Evolutionary conservation across 2,888 invertebrate species (phyloP), one percentile per base, ranked within the genome.

Genomic region (Tubulanus polymorphus): DNA sequence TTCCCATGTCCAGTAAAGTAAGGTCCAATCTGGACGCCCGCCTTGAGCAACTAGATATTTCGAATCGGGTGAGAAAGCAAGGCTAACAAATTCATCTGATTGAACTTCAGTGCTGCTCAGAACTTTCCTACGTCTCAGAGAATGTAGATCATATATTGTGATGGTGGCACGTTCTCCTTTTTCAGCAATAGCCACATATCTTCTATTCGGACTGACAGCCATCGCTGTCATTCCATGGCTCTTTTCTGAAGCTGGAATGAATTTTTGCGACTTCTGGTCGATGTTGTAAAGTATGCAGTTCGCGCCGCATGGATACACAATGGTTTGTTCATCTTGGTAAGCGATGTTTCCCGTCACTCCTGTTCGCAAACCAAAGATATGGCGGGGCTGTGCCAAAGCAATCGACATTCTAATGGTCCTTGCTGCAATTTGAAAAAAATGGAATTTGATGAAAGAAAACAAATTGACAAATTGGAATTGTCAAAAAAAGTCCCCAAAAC

Each of bases 1-100:
- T 67, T 90, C 90, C 87, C 89, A 85, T 73, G 88, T 87, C 82
- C 90, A 89, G 79, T 88, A 86, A 71, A 90, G 83, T 80, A 90
- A 81, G 66, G 84, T 86, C 87, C 88, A 88, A 75, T 92, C 92
- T 0, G 93, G 91, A 59, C 87, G 87, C 2, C 89, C 89, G 0
- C 90, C 89, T 29, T 94, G 85, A 0, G 88, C 85, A 1, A 88
- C 85, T 12, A 95, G 75, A 63, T 87, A 87, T 73, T 89, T 89
- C 1, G 88, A 90, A 75, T 94, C 93, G 59, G 83, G 86, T 0
- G 90, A 88, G 70, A 95, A 93, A 28, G 86, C 84, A 1, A 91
- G 80, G 55, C 87, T 85, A 12, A 86, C 85, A 71, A 88, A 88
- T 69, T 86, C 87, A 54, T 80, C 83, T 0, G 87, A 71, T 45